These are phyloP conservation scores for Oegoconia quadripuncta DNA, from an alignment of 2,888 invertebrate species.

Conservation along the genomic window DNA sequence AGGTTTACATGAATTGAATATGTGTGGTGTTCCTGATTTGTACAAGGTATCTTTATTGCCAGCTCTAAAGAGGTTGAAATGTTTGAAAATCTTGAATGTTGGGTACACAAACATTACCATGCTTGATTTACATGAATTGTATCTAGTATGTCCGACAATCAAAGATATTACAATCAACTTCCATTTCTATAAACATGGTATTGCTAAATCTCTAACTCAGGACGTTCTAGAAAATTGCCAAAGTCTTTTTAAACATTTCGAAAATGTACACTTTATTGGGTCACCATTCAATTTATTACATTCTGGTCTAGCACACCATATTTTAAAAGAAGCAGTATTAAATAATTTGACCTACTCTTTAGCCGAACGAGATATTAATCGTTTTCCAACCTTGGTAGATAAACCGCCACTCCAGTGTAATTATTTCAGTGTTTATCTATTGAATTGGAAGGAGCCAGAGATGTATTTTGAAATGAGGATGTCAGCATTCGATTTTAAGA, in stretches of 20 bases:
- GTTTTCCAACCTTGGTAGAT: slow-evolving; percentile 16
- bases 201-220: slow-evolving; percentile 14
- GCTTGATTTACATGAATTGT: slow-evolving; percentile 45
- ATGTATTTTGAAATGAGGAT: slow-evolving; percentile 4
- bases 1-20: slow-evolving; percentile 39
- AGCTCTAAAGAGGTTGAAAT: slow-evolving; percentile 42
- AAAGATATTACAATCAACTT: slow-evolving; percentile 51
- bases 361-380: slow-evolving; percentile 26
- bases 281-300: slow-evolving; percentile 37
- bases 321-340: slow-evolving; percentile 40
- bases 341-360: slow-evolving; percentile 42
- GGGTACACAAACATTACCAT: slow-evolving; percentile 53
- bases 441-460: slow-evolving; percentile 31
- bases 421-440: slow-evolving; percentile 32
- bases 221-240: slow-evolving; percentile 35
- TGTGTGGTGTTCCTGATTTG: slow-evolving; percentile 49
- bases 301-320: slow-evolving; percentile 31
- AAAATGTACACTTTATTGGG: slow-evolving; percentile 55
- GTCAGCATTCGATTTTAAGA: background rate
- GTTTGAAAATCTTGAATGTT: slow-evolving; percentile 47
- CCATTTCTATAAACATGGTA: slow-evolving; percentile 27
- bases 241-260: slow-evolving; percentile 45
- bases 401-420: slow-evolving; percentile 25
- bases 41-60: slow-evolving; percentile 38
- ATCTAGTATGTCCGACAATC: slow-evolving; percentile 46